Evolutionary conservation across 1,140 invertebrate genomes (phyloP).

Genomic region (Andricus grossulariae): DNA sequence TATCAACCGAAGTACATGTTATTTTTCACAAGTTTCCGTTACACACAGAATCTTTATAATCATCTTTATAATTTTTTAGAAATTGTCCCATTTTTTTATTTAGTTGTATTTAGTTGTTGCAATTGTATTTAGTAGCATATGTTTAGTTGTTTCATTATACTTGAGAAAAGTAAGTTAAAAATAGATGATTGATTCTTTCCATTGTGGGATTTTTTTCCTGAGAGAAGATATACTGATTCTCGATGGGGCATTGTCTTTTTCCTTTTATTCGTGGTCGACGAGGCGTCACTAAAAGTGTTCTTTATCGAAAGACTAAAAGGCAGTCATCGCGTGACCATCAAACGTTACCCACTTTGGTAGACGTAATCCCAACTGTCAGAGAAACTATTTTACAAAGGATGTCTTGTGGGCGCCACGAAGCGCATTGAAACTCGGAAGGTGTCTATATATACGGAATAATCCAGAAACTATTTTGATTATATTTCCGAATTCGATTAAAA

Average conservation of each 20-base stretch:
- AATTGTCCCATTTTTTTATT: too few relatives aligned
- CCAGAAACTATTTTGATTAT: slow-evolving; percentile 48
- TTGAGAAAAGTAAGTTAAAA: too few relatives aligned
- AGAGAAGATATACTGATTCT: too few relatives aligned
- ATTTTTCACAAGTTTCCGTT: too few relatives aligned
- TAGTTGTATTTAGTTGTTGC: too few relatives aligned
- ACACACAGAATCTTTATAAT: too few relatives aligned
- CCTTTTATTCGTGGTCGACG: background rate
- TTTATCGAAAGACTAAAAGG: slow-evolving; percentile 65
- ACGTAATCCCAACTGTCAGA: slow-evolving; percentile 53
- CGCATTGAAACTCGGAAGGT: background rate
- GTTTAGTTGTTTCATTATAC: too few relatives aligned
- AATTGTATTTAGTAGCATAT: too few relatives aligned
- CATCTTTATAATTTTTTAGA: too few relatives aligned
- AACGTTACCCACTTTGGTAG: slow-evolving; percentile 62
- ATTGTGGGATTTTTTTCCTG: too few relatives aligned
- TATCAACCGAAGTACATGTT: too few relatives aligned
- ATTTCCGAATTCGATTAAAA: background rate
- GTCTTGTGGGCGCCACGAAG: slow-evolving; percentile 41
- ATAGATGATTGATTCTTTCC: too few relatives aligned
- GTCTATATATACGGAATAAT: slow-evolving; percentile 40
- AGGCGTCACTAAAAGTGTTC: slow-evolving; percentile 56
- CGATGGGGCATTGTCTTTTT: background rate
- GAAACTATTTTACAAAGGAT: slow-evolving; percentile 60
- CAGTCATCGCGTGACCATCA: slow-evolving; percentile 67